Evolutionary conservation across 1,140 invertebrate species (phyloP).

Genomic region (Panulirus ornatus): DNA sequence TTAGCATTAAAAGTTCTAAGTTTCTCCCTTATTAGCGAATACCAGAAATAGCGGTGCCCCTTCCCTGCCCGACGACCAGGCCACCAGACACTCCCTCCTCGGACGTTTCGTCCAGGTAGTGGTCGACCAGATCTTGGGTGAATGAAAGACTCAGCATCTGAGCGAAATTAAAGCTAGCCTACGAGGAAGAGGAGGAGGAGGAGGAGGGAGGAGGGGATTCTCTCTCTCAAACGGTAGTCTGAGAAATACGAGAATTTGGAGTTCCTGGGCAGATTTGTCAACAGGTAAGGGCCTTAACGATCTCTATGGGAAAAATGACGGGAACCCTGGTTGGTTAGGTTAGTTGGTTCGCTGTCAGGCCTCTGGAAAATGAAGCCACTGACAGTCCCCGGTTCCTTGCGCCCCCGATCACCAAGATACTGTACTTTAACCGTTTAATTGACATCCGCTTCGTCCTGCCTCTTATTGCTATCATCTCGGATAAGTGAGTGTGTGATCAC

Average conservation of each 20-base stretch:
- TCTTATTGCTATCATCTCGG: too few species aligned
- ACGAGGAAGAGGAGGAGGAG: too few species aligned
- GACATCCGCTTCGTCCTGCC: too few species aligned
- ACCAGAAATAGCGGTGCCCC: constrained; percentile 28
- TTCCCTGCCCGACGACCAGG: not conserved
- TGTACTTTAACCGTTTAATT: too few species aligned
- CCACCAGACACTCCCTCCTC: not conserved
- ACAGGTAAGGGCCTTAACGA: constrained; percentile 26
- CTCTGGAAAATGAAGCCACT: constrained; percentile 21
- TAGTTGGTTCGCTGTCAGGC: too few species aligned
- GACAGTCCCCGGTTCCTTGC: too few species aligned
- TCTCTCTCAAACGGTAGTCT: constrained; percentile 34
- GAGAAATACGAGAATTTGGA: constrained; percentile 16
- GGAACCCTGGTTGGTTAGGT: too few species aligned
- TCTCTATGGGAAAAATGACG: constrained; percentile 8
- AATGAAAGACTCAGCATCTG: not conserved
- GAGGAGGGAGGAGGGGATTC: too few species aligned
- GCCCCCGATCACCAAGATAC: too few species aligned
- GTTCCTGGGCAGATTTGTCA: constrained; percentile 54
- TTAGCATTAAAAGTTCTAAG: constrained; percentile 37
- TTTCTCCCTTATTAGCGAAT: constrained; percentile 56
- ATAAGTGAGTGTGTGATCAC: too few species aligned
- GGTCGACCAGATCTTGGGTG: not conserved
- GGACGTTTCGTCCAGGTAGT: not conserved
- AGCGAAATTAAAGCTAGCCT: not conserved